Base-by-base conservation (phyloP, 2,797 vertebrate genomes). In the Macrochelys suwanniensis region DNA sequence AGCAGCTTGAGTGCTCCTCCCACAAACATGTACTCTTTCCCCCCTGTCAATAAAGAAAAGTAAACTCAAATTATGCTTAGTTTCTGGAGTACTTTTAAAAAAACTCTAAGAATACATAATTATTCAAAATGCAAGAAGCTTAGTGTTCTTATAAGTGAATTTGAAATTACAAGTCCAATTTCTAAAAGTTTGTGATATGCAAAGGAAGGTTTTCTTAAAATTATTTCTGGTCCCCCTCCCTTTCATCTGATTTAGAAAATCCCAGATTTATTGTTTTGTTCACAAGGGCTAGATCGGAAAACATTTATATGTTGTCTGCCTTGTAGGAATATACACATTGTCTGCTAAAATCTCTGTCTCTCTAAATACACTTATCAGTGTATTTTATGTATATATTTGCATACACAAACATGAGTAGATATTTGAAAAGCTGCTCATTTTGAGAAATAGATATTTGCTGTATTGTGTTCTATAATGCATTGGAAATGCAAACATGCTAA, bases 341-440 rank as follows among this genome's bases (percentile, higher is more conserved):
- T 71, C 42, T 49, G 26, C 25, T 77, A 49, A 77, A 49, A 77
- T 26, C 74, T 45, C 5, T 77, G 4, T 31, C n/a, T 16, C 59
- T 23, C n/a, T 42, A 71, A 71, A 71, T 71, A 42, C 28, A 61
- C 4, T 21, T 42, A 13, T 28, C 74, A 76, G 9, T 31, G 23
- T 49, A 49, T 31, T 45, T 45, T 77, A 9, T 1, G 1, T 0
- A 9, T 4, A 2, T 1, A 0, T 1, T 28, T 88, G 37, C 74
- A 79, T n/a, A 4, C 5, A 0, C 8, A 16, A 28, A 25, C 1
- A 0, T 56, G 68, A 76, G 61, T 1, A 45, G 1, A 6, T 23
- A 10, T 50, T 25, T n/a, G 92, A 5, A 88, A 90, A 82, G 81
- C 92, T 51, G 88, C 65, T 81, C 0, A 47, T 90, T 93, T 91